Evolutionary conservation across 2,888 invertebrate species (phyloP), one percentile per base, ranked within the genome.

Genomic region (Chrysotoxum bicinctum): DNA sequence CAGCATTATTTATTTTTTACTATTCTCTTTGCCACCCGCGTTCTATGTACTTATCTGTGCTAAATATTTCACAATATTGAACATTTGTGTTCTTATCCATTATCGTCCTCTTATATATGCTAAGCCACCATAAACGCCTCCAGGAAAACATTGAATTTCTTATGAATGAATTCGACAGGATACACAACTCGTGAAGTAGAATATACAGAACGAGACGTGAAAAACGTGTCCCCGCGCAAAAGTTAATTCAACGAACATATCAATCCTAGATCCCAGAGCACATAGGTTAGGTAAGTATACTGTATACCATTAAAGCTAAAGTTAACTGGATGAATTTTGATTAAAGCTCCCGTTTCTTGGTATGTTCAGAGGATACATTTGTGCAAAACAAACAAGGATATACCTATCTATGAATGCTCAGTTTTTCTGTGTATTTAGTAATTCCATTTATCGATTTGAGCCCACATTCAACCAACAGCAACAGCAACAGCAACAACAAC

Each of bases 81-180:
- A 19, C 14, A 32, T 32, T 32, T 23, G 35, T 37, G 26, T 48
- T 19, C 58, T 32, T 19, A 37, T 68, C 52, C 5, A 58, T 14
- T 58, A 48, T 73, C 12, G 21, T 43, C 43, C 52, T 26, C n/a
- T n/a, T 66, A 32, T 68, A 40, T 50, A 75, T 62, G 60, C n/a
- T 56, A 68, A 54, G 19, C 21, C 56, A 32, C 37, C 6, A 26
- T 26, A 56, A 45, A 60, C 58, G 50, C 50, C 75, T 56, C 30
- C 58, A 58, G 60, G 66, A 66, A 58, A 75, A 62, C 54, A 72
- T 80, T 60, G 72, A 80, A 84, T 84, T 84, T 84, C 84, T 84
- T 84, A 84, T 84, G 84, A 84, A 84, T 84, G 84, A 84, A 84
- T 80, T 66, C 72, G 75, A 30, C 60, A 54, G 60, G 30, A 75